Evolutionary conservation across 2,113 vertebrate species (phyloP), one percentile per base, ranked within the genome.

Genomic region (Labeo rohita): DNA sequence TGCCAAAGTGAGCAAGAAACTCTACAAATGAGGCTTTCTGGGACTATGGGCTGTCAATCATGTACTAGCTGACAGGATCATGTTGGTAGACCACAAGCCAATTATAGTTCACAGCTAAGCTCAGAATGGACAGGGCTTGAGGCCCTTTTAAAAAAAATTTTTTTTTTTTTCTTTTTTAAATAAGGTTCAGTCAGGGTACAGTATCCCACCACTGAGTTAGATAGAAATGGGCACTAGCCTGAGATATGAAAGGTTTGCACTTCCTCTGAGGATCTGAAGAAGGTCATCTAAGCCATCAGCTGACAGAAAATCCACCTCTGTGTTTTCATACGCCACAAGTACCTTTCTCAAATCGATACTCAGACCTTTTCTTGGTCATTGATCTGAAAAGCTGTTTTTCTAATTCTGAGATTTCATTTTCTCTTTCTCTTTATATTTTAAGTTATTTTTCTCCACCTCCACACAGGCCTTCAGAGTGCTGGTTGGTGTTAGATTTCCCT

Each of bases 271-370:
- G 74, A 83, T 65, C 68, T 52, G 45, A 79, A 87, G 73, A 87
- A 87, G 89, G 87, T 90, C 89, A 90, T 90, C 87, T 61, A 74
- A 63, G 81, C 72, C 84, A 85, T 89, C 88, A 70, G 28, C 2
- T 54, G 66, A 78, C 34, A 66, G 76, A 87, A 88, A 89, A 90
- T 85, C 87, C 84, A 91, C 86, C 90, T 50, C 90, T 84, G 88
- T 92, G 88, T 87, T 91, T 90, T 92, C 91, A 92, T 93, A 90
- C 88, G 86, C 90, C 92, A 88, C 87, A 90, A 89, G 89, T 89
- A 91, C 87, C 88, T 89, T 72, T 83, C 39, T 13, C 88, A 75
- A 86, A 93, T 95, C 94, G 87, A 94, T 94, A 91, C 80, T 0
- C 52, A 56, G 87, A 94, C 93, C 94, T 94, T 93, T 93, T 86